A percentile compares a stretch with the other conserved stretches of the same genome.
Conservation (phyloP, 2,113 vertebrate species). For the Saccopteryx bilineata region DNA sequence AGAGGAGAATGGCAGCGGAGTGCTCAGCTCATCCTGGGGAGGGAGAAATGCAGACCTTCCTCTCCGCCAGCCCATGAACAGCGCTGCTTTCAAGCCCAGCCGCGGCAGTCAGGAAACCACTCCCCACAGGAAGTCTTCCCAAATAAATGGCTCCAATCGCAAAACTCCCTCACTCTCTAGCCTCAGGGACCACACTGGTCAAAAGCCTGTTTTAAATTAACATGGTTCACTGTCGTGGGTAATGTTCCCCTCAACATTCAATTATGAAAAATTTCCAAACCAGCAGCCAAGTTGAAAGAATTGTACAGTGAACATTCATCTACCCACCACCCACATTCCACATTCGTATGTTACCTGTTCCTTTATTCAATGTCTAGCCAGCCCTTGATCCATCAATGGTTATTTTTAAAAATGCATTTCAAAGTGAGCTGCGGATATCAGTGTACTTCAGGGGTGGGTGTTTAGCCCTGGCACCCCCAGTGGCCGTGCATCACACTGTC, state of each 20-base stretch:
- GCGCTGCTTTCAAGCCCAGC: background rate
- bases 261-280: background rate
- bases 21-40: background rate
- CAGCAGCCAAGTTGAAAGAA: slow-evolving; percentile 11
- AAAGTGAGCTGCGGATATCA: background rate
- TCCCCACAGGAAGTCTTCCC: slow-evolving; percentile 24
- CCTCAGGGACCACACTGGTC: background rate
- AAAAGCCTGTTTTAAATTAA: slow-evolving; percentile 59
- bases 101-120: background rate
- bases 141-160: background rate
- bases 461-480: background rate
- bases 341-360: rapidly evolving
- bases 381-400: rapidly evolving
- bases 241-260: background rate
- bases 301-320: rapidly evolving
- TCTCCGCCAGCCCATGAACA: background rate
- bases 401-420: background rate
- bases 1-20: too few relatives aligned
- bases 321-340: too few relatives aligned
- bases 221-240: background rate
- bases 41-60: background rate
- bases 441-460: background rate
- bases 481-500: background rate
- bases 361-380: background rate
- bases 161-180: background rate